Percentiles rank a stretch among this genome's conserved stretches.
Evolutionary conservation across 2,797 vertebrate genomes (phyloP).

Genomic region (Scyliorhinus canicula): DNA sequence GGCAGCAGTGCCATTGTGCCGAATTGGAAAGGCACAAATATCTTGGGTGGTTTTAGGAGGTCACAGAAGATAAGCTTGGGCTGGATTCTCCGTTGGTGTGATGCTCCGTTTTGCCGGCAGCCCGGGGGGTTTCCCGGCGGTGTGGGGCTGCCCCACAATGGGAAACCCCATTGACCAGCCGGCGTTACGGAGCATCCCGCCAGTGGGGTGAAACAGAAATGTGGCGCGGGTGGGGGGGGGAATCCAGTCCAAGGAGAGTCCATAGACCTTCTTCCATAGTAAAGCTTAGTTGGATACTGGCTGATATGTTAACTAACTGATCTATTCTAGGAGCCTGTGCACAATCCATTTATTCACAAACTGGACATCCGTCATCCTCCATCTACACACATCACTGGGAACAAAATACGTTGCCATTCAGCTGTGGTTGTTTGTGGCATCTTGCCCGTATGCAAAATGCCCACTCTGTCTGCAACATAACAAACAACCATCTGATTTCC

Average conservation of each 20-base stretch:
- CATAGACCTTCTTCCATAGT: background rate
- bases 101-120: too few species aligned
- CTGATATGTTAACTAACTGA: background rate
- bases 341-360: background rate
- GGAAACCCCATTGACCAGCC: too few species aligned
- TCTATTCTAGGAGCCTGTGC: background rate
- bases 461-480: background rate
- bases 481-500: background rate
- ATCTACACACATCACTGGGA: background rate
- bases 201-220: too few species aligned
- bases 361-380: background rate
- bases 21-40: background rate
- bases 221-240: too few species aligned
- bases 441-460: background rate
- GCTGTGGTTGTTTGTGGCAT: background rate
- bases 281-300: background rate
- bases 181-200: too few species aligned
- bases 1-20: too few species aligned
- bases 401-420: background rate
- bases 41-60: background rate
- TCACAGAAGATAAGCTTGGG: too few species aligned
- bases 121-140: too few species aligned
- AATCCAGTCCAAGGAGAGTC: too few species aligned
- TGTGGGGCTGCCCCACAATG: too few species aligned
- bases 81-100: too few species aligned